Percentiles rank a stretch among this genome's conserved stretches.
These are phyloP conservation scores for Phoxinus phoxinus DNA, from an alignment of 2,113 vertebrate genomes.

Conservation along the genomic window DNA sequence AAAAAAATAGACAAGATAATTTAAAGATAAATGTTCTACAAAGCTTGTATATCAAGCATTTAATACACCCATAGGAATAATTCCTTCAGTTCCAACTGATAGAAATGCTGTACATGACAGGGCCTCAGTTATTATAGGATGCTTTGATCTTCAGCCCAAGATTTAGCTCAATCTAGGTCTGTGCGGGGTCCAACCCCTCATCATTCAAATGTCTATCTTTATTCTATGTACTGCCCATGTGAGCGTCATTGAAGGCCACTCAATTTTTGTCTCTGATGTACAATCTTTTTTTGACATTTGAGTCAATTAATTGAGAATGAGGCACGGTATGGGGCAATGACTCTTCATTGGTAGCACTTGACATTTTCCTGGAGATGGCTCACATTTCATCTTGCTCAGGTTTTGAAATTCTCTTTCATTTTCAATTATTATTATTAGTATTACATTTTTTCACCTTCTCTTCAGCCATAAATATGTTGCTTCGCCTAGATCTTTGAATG, in stretches of 20 bases:
- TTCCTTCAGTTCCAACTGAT: background rate
- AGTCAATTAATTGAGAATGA: constrained; percentile 60
- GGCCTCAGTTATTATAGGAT: constrained; percentile 18
- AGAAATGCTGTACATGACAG: background rate
- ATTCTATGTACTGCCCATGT: constrained; percentile 33
- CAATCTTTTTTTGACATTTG: constrained; percentile 55
- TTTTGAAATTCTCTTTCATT: background rate
- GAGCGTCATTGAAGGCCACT: constrained; percentile 47
- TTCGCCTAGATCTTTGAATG: background rate
- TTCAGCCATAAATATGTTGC: background rate
- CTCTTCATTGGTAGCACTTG: constrained; percentile 51
- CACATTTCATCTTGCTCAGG: constrained; percentile 42
- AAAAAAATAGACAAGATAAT: background rate
- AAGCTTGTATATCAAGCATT: background rate
- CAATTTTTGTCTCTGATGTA: constrained; percentile 52
- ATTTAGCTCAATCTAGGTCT: constrained; percentile 30
- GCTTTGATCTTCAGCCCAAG: constrained; percentile 58
- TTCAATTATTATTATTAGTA: background rate
- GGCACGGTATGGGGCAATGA: constrained; percentile 42
- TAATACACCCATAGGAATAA: background rate
- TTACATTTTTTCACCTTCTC: background rate
- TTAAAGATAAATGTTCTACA: background rate
- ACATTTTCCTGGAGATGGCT: constrained; percentile 57
- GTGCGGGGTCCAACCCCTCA: background rate
- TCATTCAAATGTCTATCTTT: constrained; percentile 40